Percentiles rank a stretch among this genome's conserved stretches.
These are phyloP conservation scores for Lochmaea crataegi DNA, from an alignment of 2,888 invertebrate species.

Conservation along the genomic window DNA sequence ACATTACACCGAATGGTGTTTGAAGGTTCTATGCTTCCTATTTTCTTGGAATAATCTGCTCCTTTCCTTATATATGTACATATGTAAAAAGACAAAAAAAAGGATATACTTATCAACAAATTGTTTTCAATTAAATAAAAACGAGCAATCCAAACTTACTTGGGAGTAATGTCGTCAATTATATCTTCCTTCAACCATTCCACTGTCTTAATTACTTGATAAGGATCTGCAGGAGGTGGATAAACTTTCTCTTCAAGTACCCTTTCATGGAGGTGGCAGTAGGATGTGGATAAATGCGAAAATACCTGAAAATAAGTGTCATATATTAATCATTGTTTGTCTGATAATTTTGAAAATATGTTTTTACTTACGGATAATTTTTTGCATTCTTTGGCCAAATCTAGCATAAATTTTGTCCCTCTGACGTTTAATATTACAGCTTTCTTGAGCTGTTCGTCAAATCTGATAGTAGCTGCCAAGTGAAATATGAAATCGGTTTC, in stretches of 20 bases:
- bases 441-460: constrained; percentile 90
- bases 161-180: constrained; percentile 72
- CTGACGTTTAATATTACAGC: constrained; percentile 93
- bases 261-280: constrained; percentile 88
- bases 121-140: neutral
- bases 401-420: constrained; percentile 89
- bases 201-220: constrained; percentile 79
- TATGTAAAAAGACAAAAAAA: no score
- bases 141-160: constrained; percentile 60
- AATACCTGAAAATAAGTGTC: constrained; percentile 67
- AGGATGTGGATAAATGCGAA: constrained; percentile 88
- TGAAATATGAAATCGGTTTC: constrained; percentile 90
- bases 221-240: constrained; percentile 82
- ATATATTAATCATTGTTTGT: neutral
- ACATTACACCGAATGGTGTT: no score
- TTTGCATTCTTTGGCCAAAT: constrained; percentile 82
- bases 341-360: no score
- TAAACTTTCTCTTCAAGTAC: constrained; percentile 88
- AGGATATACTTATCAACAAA: no score
- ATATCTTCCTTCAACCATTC: constrained; percentile 84
- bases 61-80: no score
- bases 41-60: no score
- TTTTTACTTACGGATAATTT: constrained; percentile 73
- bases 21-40: no score
- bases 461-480: constrained; percentile 78